These are phyloP conservation scores for Cephalopholis sonnerati DNA, from an alignment of 2,113 vertebrate genomes.

Conservation along the genomic window DNA sequence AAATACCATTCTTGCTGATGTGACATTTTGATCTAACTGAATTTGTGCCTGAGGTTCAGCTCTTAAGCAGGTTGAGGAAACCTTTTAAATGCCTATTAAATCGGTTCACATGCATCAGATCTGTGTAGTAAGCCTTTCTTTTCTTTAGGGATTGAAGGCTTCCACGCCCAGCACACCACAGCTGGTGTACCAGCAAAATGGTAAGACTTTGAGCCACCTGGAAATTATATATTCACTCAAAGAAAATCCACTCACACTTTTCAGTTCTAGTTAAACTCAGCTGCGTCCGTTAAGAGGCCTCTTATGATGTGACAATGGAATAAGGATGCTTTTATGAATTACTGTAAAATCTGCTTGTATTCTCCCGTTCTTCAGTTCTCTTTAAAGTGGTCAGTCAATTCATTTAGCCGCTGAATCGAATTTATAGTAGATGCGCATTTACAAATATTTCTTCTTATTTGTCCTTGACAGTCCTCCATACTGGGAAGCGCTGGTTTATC, in stretches of 20 bases:
- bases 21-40: conserved; percentile 49
- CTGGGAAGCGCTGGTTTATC: conserved; percentile 98
- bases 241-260: not conserved
- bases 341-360: not conserved
- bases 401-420: conserved; percentile 10
- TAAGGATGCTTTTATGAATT: not conserved
- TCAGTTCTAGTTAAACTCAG: not conserved
- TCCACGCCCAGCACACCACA: conserved; percentile 83
- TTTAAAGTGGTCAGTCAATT: not conserved
- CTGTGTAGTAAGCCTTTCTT: conserved; percentile 26
- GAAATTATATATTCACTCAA: not conserved
- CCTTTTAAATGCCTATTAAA: conserved; percentile 27
- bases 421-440: conserved; percentile 12
- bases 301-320: not conserved
- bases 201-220: conserved; percentile 76
- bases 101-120: conserved; percentile 16
- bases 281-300: not conserved
- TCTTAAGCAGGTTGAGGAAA: conserved; percentile 24
- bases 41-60: conserved; percentile 43
- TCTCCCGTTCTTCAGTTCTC: not conserved
- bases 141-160: conserved; percentile 79
- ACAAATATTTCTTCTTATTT: conserved; percentile 46
- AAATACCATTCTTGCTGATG: conserved; percentile 53
- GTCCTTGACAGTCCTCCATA: conserved; percentile 90
- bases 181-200: conserved; percentile 95